A percentile compares a stretch with the other conserved stretches of the same genome.
Evolutionary conservation across 2,888 invertebrate species (phyloP).

Genomic region (Allacma fusca): DNA sequence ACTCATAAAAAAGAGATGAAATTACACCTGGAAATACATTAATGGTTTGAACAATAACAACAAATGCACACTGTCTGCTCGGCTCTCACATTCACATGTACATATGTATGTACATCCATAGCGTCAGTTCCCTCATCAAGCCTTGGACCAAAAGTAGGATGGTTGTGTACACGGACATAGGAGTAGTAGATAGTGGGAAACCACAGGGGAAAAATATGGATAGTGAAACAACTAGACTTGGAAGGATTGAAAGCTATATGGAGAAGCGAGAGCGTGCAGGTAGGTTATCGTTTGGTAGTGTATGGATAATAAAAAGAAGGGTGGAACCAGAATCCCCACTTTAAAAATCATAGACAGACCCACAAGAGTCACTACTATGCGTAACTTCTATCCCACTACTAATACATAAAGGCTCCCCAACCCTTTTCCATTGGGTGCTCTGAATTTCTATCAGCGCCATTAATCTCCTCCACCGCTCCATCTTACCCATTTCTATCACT

Average conservation of each 20-base stretch:
- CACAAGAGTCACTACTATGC: not conserved
- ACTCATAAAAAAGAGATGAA: not conserved
- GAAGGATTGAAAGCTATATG: not conserved
- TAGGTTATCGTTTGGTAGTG: not conserved
- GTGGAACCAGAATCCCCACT: slow-evolving; percentile 32
- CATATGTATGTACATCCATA: no score
- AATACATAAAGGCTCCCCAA: not conserved
- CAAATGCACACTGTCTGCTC: not conserved
- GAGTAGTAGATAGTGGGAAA: not conserved
- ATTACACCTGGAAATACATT: slow-evolving; percentile 3
- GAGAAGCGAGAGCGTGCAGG: slow-evolving; percentile 9
- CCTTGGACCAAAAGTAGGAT: no score
- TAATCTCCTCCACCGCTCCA: slow-evolving; percentile 31
- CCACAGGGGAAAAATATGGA: not conserved
- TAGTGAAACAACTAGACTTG: not conserved
- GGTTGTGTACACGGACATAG: no score
- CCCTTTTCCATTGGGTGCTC: slow-evolving; percentile 35
- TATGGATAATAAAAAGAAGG: slow-evolving; percentile 36
- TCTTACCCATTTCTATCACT: not conserved
- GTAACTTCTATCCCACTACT: not conserved
- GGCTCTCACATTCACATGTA: no score
- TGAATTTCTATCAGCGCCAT: slow-evolving; percentile 36
- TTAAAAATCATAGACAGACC: slow-evolving; percentile 22
- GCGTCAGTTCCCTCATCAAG: no score
- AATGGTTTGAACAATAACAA: not conserved